Base-by-base conservation (phyloP, 1,140 invertebrate genomes). In the Heliconius eleuchia region DNA sequence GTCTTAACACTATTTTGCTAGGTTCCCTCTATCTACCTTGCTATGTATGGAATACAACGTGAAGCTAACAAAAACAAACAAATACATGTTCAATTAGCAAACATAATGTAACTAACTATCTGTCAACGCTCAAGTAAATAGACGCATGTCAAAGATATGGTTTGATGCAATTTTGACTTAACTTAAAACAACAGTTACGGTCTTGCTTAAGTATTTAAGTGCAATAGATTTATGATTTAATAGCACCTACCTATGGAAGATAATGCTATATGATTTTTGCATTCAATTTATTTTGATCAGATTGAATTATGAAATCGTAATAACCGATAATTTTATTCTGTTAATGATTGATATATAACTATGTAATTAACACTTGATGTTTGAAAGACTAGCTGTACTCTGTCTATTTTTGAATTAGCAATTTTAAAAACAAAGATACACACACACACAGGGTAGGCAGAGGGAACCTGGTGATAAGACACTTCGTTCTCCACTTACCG, bases 121-220 rank as follows among this genome's bases (percentile, higher is more conserved):
- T 77, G 76, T 81, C 80, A 78, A 78, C 80, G 60, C 42, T 74
- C 72, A 71, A 71, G 74, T 74, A 72, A 73, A 78, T 78, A 78
- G 76, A 81, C 75, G 60, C 46, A 30, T 80, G 71, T 73, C 52
- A 77, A 52, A 74, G 80, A 81, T 78, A 81, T 18, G 30, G 11
- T 34, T 80, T 74, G 57, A 74, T 71, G 76, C 73, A 75, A 78
- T 76, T 71, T 71, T 76, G 37, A 72, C 34, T 72, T 50, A 78
- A 72, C 50, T 81, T 81, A 75, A 73, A 50, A 73, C 50, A 81
- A 75, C 46, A 75, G 74, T 80, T 75, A 57, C 50, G 73, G 13
- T 46, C 39, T 81, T 78, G 73, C 80, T 52, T 77, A 77, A 77
- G 71, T 71, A 72, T 16, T 74, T 71, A 74, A 77, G 55, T 77